Evolutionary conservation across 1,140 invertebrate genomes (phyloP).

Genomic region (Lucilia sericata): DNA sequence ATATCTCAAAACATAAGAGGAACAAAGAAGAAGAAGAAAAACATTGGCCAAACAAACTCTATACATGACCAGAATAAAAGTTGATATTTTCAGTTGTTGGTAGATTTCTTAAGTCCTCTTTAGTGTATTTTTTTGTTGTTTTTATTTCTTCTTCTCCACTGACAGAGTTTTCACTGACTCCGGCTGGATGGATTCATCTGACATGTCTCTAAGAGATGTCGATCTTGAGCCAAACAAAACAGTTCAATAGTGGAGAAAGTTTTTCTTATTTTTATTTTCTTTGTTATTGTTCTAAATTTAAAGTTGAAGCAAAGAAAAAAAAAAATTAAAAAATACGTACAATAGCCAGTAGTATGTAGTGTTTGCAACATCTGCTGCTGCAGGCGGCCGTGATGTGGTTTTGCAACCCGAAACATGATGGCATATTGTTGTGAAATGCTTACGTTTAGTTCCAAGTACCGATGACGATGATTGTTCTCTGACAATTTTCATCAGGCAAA

Average conservation of each 20-base stretch:
- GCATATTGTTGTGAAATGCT: background rate
- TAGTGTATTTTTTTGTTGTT: background rate
- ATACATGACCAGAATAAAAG: conserved; percentile 38
- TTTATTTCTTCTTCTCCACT: too few species aligned
- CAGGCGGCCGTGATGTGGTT: background rate
- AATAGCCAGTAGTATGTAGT: conserved; percentile 14
- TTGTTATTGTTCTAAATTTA: conserved; percentile 36
- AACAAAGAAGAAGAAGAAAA: background rate
- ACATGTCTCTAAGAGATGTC: conserved; percentile 32
- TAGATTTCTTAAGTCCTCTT: background rate
- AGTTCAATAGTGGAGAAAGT: conserved; percentile 41
- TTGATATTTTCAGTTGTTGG: background rate
- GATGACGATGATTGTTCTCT: conserved; percentile 1
- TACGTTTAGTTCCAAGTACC: too few species aligned
- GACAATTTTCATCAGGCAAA: background rate
- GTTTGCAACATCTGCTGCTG: background rate
- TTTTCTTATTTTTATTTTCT: conserved; percentile 27
- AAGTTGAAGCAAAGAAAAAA: conserved; percentile 18
- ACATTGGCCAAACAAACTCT: background rate
- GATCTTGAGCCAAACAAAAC: conserved; percentile 18
- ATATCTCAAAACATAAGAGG: background rate
- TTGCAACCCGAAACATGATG: background rate
- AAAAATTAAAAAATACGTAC: background rate
- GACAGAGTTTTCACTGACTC: background rate
- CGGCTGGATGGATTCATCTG: background rate